Percentiles rank a stretch among this genome's conserved stretches.
Evolutionary conservation across 2,797 vertebrate genomes (phyloP).

Genomic region (Sparidentex hasta): DNA sequence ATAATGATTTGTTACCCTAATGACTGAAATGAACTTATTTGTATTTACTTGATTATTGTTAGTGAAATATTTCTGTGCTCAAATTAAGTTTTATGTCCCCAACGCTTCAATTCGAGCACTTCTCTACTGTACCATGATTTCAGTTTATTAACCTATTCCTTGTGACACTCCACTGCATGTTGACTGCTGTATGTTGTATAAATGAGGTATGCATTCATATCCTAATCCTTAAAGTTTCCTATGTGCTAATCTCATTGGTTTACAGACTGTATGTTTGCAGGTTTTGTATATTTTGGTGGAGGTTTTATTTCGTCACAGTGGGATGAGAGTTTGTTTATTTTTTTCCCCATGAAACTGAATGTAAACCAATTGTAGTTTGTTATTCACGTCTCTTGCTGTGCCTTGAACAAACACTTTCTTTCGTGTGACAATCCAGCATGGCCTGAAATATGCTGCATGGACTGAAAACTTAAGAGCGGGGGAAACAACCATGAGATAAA

Average conservation of each 20-base stretch:
- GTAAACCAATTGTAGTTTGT: slow-evolving; percentile 72
- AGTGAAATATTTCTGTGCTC: slow-evolving; percentile 23
- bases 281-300: slow-evolving; percentile 53
- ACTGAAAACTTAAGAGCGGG: slow-evolving; percentile 64
- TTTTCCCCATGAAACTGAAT: slow-evolving; percentile 74
- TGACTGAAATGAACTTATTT: slow-evolving; percentile 35
- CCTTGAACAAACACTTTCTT: slow-evolving; percentile 81
- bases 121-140: slow-evolving; percentile 20
- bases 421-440: slow-evolving; percentile 88
- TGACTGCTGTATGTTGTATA: slow-evolving; percentile 28
- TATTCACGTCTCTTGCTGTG: slow-evolving; percentile 83
- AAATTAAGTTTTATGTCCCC: slow-evolving; percentile 11
- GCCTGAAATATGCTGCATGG: slow-evolving; percentile 88
- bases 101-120: slow-evolving; percentile 36
- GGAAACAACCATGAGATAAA: slow-evolving; percentile 60
- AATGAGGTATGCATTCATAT: slow-evolving; percentile 39
- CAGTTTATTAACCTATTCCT: slow-evolving; percentile 25
- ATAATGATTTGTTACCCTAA: slow-evolving; percentile 12
- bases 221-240: slow-evolving; percentile 6
- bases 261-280: slow-evolving; percentile 46
- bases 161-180: slow-evolving; percentile 58
- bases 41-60: slow-evolving; percentile 45
- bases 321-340: slow-evolving; percentile 26
- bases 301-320: slow-evolving; percentile 36
- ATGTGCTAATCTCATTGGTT: slow-evolving; percentile 32